These are phyloP conservation scores for Apotomis capreana DNA, from an alignment of 2,888 invertebrate genomes.

Conservation along the genomic window DNA sequence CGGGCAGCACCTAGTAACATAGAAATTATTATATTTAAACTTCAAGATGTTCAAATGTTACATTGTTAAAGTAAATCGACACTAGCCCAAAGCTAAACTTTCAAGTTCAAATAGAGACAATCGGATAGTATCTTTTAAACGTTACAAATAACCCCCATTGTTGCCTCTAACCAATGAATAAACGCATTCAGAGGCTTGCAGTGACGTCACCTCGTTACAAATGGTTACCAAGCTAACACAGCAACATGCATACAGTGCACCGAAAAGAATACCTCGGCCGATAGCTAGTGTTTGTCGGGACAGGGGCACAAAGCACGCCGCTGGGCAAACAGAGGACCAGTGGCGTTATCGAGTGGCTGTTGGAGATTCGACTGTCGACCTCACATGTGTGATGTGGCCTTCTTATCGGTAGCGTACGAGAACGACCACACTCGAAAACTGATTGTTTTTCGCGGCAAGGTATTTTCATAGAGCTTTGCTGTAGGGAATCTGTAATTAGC, in stretches of 20 bases:
- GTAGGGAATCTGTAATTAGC: too few relatives aligned
- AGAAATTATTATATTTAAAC: too few relatives aligned
- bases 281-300: slow-evolving; percentile 24
- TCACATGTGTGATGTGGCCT: not conserved
- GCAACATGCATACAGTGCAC: slow-evolving; percentile 7
- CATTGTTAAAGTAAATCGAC: too few relatives aligned
- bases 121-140: slow-evolving; percentile 3
- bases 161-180: not conserved
- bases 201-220: slow-evolving; percentile 16
- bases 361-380: not conserved
- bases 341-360: not conserved
- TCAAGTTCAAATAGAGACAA: not conserved
- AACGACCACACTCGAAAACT: not conserved
- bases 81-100: not conserved
- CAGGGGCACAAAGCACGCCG: slow-evolving; percentile 24
- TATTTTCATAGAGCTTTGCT: too few relatives aligned
- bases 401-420: not conserved
- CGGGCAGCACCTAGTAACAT: too few relatives aligned
- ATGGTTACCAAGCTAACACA: slow-evolving; percentile 31
- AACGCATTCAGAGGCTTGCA: not conserved
- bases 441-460: too few relatives aligned
- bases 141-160: slow-evolving; percentile 12
- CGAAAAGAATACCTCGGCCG: slow-evolving; percentile 22
- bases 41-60: too few relatives aligned
- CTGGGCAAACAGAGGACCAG: slow-evolving; percentile 12